Base-by-base conservation (phyloP, 1,140 invertebrate genomes). In the Listronotus bonariensis region DNA sequence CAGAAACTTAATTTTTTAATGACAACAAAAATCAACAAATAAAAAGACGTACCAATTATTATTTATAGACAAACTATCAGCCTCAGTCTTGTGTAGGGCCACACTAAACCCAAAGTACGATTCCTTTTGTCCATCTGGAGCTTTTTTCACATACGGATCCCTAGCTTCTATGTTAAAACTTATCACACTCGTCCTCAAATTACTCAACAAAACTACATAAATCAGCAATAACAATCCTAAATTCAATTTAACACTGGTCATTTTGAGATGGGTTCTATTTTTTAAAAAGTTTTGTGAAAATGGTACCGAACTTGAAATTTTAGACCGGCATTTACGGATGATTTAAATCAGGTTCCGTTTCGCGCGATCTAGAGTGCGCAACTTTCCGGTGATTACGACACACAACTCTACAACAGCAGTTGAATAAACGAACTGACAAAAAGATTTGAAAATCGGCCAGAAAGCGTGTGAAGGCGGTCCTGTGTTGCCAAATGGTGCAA, bases 21-120 rank as follows among this genome's bases (percentile, higher is more conserved):
- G 20, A 26, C 20, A 26, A 1, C 34, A 9, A 36, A 9, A 34
- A 52, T 6, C 31, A 11, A 52, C 14, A 32, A 17, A 52, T 10
- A 4, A 36, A 54, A 63, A 59, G 14, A 66, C 70, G 69, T 52
- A 72, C 70, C 68, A 72, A 54, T 72, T 67, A 48, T 68, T 57
- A 14, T 10, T 14, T 31, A 34, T 9, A 18, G 17, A 36, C 3
- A n/a, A 17, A 52, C 53, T 67, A 26, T 56, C 40, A 14, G 49
- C 46, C 15, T 41, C 56, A 18, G 65, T 62, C 11, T 53, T 65
- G 17, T 72, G 71, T 40, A 69, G 68, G 17, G 71, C 71, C 7
- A 71, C 69, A 63, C 69, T 72, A 54, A 67, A 72, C 48, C 69
- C 71, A 67, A 72, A 72, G 66, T 72, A 72, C 1, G 67, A 63